A percentile compares a stretch with the other conserved stretches of the same genome.
Conservation (phyloP, 2,888 invertebrate genomes). For the Patella ulyssiponensis region DNA sequence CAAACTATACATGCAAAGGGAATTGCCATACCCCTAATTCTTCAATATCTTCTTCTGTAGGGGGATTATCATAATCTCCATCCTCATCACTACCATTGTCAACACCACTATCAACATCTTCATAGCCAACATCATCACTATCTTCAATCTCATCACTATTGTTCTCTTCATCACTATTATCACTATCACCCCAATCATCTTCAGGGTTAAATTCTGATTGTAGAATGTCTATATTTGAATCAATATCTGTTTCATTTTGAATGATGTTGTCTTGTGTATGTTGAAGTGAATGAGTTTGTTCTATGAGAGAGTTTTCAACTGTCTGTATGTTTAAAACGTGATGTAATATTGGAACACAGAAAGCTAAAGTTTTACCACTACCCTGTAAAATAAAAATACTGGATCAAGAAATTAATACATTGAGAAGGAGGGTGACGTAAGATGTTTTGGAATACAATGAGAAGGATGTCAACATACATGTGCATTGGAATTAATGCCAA, state of each 20-base stretch:
- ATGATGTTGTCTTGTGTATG: background rate
- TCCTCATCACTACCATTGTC: slow-evolving; percentile 33
- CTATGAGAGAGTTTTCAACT: background rate
- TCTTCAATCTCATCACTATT: background rate
- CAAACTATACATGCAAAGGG: slow-evolving; percentile 11
- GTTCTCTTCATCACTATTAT: slow-evolving; percentile 26
- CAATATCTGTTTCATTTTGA: background rate
- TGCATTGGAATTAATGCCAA: too few species aligned
- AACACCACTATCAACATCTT: slow-evolving; percentile 66
- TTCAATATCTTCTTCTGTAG: slow-evolving; percentile 19
- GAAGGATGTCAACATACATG: too few species aligned
- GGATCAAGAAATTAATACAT: too few species aligned
- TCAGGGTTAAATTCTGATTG: background rate
- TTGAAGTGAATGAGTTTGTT: slow-evolving; percentile 2
- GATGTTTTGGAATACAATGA: too few species aligned
- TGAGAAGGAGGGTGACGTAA: too few species aligned
- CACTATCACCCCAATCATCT: slow-evolving; percentile 21
- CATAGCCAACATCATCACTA: slow-evolving; percentile 35
- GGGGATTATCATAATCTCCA: slow-evolving; percentile 34
- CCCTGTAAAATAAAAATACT: slow-evolving; percentile 75
- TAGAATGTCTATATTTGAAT: background rate
- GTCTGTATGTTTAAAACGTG: slow-evolving; percentile 79
- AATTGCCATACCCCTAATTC: slow-evolving; percentile 27
- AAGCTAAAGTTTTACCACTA: slow-evolving; percentile 98
- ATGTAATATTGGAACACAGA: slow-evolving; percentile 92